Evolutionary conservation across 1,140 invertebrate species (phyloP).

Genomic region (Caenorhabditis tropicalis): DNA sequence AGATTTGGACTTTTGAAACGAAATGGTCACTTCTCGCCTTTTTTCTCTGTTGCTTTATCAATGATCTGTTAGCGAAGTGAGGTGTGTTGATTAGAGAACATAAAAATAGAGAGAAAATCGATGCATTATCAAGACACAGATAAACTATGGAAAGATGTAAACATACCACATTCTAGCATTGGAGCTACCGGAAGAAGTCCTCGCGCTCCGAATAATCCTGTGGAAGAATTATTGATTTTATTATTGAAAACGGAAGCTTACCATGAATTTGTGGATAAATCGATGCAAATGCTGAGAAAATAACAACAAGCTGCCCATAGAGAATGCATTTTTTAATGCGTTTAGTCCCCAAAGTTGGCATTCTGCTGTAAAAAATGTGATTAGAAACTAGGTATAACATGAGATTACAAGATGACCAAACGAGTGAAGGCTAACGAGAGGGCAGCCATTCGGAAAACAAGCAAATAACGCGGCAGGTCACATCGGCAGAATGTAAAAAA

Average conservation of each 20-base stretch:
- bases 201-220: slow-evolving; percentile 27
- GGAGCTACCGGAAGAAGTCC: slow-evolving; percentile 11
- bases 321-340: background rate
- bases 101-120: slow-evolving; percentile 1
- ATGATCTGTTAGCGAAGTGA: background rate
- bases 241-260: background rate
- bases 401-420: background rate
- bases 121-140: background rate
- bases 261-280: slow-evolving; percentile 36
- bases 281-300: background rate
- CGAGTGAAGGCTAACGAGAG: background rate
- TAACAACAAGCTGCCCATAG: background rate
- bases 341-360: background rate
- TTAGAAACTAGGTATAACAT: too few relatives aligned
- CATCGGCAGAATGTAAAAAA: too few relatives aligned
- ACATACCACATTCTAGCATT: slow-evolving; percentile 37
- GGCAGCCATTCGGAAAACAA: background rate
- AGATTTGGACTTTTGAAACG: background rate
- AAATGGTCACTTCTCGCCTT: background rate
- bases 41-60: background rate
- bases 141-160: background rate
- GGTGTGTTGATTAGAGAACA: background rate
- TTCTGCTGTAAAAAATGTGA: background rate
- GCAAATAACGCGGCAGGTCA: background rate
- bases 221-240: background rate